Evolutionary conservation across 2,113 vertebrate genomes (phyloP), one percentile per base, ranked within the genome.

Genomic region (Megaptera novaeangliae): DNA sequence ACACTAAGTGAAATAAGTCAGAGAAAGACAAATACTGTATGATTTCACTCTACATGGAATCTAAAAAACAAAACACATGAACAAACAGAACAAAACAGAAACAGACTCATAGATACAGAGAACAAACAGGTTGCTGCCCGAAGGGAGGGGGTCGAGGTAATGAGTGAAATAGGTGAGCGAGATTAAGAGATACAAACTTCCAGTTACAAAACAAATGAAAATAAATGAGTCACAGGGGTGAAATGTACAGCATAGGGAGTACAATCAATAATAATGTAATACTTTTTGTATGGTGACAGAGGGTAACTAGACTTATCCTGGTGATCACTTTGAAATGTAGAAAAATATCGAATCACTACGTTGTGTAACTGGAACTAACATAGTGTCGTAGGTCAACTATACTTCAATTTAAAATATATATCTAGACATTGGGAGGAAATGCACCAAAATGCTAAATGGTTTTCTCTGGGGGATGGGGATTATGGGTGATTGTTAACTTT

Each of bases 41-140:
- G 31, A 77, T 52, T 52, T 77, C 18, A 31, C 29, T 77, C 34
- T 1, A 23, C 31, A 13, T n/a, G 46, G 18, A 77, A 77, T 52
- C 74, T 21, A 13, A 77, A 49, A 34, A 3, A 7, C 17, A 77
- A 21, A 59, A 8, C 23, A 25, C 8, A 6, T 0, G 0, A 52
- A 77, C 61, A 63, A 63, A 63, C 31, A n/a, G 29, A 52, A 77
- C 31, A 52, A 52, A 77, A 18, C 46, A 52, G 31, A 52, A 49
- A 52, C 46, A 52, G 46, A 77, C 46, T 77, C 46, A 21, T 13
- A 77, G 49, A 21, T 27, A 77, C 10, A 77, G 17, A n/a, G 10
- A 13, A 20, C 8, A 12, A 34, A 52, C 46, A n/a, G 18, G 31
- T 12, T 10, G 74, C 34, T 31, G 15, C 46, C 74, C n/a, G 74